Evolutionary conservation across 2,888 invertebrate genomes (phyloP), one percentile per base, ranked within the genome.

Genomic region (Agrochola litura): DNA sequence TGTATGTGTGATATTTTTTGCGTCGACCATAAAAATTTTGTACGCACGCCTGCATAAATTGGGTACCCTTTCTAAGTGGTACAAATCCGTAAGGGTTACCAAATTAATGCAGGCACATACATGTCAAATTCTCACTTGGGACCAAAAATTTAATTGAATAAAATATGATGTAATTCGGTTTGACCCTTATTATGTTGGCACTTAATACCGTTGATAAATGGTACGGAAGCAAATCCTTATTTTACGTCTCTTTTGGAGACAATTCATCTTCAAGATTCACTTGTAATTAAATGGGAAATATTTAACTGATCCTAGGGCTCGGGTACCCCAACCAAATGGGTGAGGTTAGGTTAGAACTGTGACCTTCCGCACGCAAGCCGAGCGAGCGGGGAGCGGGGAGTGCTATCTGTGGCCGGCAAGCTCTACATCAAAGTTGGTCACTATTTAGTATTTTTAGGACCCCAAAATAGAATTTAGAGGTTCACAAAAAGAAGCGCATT

Each of bases 61-160:
- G 43, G 25, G 10, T 25, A 64, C 52, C 81, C 46, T 65, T 37
- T 25, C 43, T 65, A 74, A 80, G 58, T 73, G 73, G 37, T 16
- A 64, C 43, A 58, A 58, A 80, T 52, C 12, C 37, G 58, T 22
- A 65, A 65, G 58, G 81, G 73, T 81, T 81, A 65, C 30, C 3
- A 73, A 73, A 78, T 78, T 81, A 78, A 78, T 78, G 37, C 65
- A 71, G n/a, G 25, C 41, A 52, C 19, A 37, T 19, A 65, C 25
- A 54, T 9, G 81, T 54, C 30, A 73, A 46, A 73, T 73, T 65
- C 14, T 56, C n/a, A 19, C 67, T 67, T 30, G 6, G 41, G 64
- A 37, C 43, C 37, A 63, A 43, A 81, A 82, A 76, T 76, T n/a
- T 52, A 1, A 82, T 79, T 78, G 1, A 37, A 37, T 37, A 76